Conservation (phyloP, 1,140 invertebrate species). For the Meloidogyne floridensis region DNA sequence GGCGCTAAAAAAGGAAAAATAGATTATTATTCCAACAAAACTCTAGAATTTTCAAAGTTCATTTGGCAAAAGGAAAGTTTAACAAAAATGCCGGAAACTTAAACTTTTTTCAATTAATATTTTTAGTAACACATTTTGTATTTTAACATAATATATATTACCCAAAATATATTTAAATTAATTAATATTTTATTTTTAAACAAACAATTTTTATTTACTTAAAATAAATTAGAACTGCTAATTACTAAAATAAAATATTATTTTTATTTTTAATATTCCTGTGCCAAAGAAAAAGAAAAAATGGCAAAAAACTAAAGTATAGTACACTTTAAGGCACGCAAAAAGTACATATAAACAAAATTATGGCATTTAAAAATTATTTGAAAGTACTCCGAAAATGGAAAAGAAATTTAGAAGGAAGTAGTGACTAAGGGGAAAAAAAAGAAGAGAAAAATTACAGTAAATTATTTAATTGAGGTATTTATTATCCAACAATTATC, state of each 20-base stretch:
- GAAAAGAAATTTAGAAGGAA: not conserved
- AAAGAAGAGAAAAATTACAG: too few species aligned
- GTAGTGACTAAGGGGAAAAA: not conserved
- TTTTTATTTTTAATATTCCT: not conserved
- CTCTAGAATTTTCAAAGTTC: too few species aligned
- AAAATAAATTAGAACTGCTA: not conserved
- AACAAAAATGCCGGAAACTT: too few species aligned
- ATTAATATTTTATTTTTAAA: not conserved
- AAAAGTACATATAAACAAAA: conserved; percentile 1
- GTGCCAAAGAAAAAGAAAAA: not conserved
- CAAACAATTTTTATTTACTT: not conserved
- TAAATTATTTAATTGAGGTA: too few species aligned
- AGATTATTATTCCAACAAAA: too few species aligned
- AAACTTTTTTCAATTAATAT: too few species aligned
- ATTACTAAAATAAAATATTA: conserved; percentile 2
- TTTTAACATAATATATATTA: too few species aligned
- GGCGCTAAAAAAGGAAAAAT: too few species aligned
- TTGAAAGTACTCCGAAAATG: not conserved
- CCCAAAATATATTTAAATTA: not conserved
- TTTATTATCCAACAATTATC: too few species aligned
- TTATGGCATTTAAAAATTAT: not conserved
- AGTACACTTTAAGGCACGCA: not conserved
- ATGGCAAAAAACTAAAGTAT: not conserved
- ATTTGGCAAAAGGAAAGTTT: too few species aligned
- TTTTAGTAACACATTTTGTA: too few species aligned